Evolutionary conservation across 2,888 invertebrate genomes (phyloP).

Genomic region (Rhamphomyia laevipes): DNA sequence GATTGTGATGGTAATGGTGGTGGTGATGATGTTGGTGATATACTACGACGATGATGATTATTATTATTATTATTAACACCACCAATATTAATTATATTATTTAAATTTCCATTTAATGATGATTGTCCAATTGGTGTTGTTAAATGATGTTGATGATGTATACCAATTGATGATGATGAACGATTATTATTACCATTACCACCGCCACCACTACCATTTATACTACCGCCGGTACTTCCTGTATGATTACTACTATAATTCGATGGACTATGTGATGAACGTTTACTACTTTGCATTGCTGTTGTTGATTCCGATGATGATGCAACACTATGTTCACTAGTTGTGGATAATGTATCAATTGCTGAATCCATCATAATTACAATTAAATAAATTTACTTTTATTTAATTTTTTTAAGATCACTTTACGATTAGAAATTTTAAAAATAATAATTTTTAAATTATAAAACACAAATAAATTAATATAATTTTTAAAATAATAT

Average conservation of each 20-base stretch:
- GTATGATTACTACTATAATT: conserved; percentile 32
- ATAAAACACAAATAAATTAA: no score
- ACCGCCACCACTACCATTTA: conserved; percentile 18
- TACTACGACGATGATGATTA: conserved; percentile 13
- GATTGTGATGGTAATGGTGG: conserved; percentile 17
- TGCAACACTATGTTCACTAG: conserved; percentile 45
- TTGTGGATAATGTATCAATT: conserved; percentile 42
- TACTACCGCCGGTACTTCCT: conserved; percentile 11
- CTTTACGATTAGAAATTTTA: no score
- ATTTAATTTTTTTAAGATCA: neutral
- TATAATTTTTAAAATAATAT: no score
- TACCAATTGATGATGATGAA: neutral
- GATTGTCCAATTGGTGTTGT: neutral
- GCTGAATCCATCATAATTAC: conserved; percentile 43
- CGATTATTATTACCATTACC: neutral
- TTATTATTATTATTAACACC: neutral
- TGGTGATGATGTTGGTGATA: conserved; percentile 23
- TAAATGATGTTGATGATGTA: neutral
- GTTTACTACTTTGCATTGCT: conserved; percentile 15
- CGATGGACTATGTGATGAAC: conserved; percentile 26
- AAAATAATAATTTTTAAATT: no score
- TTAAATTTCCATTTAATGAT: neutral
- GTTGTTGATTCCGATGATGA: conserved; percentile 33
- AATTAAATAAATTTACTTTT: no score
- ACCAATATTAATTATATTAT: neutral